Conservation (phyloP, 2,113 vertebrate genomes). For the Mormyrus iriodes region DNA sequence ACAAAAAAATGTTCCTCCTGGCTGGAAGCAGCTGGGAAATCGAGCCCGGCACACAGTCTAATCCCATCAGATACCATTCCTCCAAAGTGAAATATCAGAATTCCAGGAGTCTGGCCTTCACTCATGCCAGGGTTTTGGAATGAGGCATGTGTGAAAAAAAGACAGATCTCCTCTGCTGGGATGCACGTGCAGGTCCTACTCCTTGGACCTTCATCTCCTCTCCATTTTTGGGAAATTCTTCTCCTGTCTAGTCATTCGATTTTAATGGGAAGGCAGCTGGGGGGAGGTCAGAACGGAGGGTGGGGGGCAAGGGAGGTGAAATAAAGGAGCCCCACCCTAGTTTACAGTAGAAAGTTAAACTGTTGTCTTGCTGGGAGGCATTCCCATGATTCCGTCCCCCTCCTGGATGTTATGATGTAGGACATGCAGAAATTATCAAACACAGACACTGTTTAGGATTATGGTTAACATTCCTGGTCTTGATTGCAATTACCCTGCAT, state of each 20-base stretch:
- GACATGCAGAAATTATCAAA: background rate
- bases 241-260: slow-evolving; percentile 11
- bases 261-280: background rate
- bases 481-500: background rate
- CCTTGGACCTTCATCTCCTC: background rate
- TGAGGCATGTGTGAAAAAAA: slow-evolving; percentile 14
- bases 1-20: slow-evolving; percentile 15
- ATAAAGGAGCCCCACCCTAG: background rate
- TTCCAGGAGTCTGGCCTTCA: slow-evolving; percentile 31
- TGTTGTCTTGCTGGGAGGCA: background rate
- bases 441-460: background rate
- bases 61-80: slow-evolving; percentile 38
- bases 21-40: slow-evolving; percentile 25
- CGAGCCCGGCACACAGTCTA: slow-evolving; percentile 19
- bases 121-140: slow-evolving; percentile 23
- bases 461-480: slow-evolving; percentile 9
- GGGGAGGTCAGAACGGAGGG: too few species aligned
- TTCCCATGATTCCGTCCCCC: background rate
- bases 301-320: background rate
- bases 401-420: background rate
- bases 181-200: background rate
- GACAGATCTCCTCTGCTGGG: background rate
- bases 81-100: slow-evolving; percentile 35
- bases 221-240: slow-evolving; percentile 22
- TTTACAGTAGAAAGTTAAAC: background rate